Conservation (phyloP, 2,113 vertebrate genomes). For the Atrichornis clamosus region DNA sequence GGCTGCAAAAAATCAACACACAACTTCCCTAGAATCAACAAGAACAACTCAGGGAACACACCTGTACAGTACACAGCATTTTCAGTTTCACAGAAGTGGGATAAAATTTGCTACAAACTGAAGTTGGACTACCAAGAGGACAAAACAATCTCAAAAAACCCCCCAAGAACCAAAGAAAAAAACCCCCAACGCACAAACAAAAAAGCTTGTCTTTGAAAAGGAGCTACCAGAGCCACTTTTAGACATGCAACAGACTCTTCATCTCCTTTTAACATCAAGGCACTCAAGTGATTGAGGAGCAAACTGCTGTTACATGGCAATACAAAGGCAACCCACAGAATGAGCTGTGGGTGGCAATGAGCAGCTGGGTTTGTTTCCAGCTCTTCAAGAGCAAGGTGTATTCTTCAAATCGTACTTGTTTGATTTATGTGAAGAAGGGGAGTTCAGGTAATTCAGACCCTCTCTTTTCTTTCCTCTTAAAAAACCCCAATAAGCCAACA, state of each 20-base stretch:
- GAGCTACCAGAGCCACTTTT: neutral
- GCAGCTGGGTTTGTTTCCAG: neutral
- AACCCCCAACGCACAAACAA: no score
- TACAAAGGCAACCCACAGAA: neutral
- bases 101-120: neutral
- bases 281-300: neutral
- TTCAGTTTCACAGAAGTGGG: neutral
- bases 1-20: neutral
- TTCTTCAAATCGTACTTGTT: neutral
- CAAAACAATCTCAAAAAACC: neutral
- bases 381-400: neutral
- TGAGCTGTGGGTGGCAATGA: neutral
- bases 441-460: neutral
- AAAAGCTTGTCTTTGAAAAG: neutral
- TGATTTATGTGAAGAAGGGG: neutral
- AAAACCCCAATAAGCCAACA: neutral
- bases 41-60: neutral
- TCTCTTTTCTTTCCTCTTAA: neutral
- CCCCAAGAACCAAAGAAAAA: no score
- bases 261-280: neutral
- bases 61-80: neutral
- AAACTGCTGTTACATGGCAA: neutral
- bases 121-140: neutral
- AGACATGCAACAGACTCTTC: neutral
- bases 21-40: no score